Conservation (phyloP, 2,113 vertebrate genomes). For the Hylia prasina region DNA sequence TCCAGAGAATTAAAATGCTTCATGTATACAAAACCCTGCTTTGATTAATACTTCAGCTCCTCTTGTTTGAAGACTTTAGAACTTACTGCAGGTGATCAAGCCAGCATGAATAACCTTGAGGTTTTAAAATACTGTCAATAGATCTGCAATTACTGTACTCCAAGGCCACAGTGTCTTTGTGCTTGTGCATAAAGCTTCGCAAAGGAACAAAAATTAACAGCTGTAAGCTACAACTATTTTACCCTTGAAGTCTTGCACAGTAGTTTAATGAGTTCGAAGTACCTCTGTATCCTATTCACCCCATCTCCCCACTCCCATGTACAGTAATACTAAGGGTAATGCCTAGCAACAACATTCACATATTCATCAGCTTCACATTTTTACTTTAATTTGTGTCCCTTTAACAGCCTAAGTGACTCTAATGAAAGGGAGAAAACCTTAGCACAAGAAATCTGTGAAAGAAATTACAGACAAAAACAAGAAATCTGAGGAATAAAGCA, state of each 20-base stretch:
- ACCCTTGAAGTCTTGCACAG: constrained; percentile 22
- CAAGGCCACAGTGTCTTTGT: constrained; percentile 43
- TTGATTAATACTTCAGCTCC: constrained; percentile 15
- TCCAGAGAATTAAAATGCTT: background rate
- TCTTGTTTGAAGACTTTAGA: background rate
- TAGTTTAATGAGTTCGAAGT: constrained; percentile 40
- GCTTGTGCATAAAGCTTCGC: constrained; percentile 31
- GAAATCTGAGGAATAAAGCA: constrained; percentile 6
- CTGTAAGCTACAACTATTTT: constrained; percentile 28
- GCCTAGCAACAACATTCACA: constrained; percentile 44
- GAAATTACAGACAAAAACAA: constrained; percentile 15
- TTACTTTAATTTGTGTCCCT: constrained; percentile 45
- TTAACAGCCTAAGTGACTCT: constrained; percentile 26
- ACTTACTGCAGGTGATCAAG: constrained; percentile 31
- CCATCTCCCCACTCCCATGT: background rate
- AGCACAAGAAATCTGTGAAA: background rate
- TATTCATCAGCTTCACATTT: constrained; percentile 33
- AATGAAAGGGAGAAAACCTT: constrained; percentile 29
- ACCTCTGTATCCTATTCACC: background rate
- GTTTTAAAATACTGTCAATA: constrained; percentile 14
- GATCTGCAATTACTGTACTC: constrained; percentile 36
- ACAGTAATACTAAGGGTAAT: constrained; percentile 23
- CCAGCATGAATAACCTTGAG: background rate
- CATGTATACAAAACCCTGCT: background rate
- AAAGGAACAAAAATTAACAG: constrained; percentile 38